Base-by-base conservation (phyloP, 2,113 vertebrate genomes). In the Oreochromis niloticus region DNA sequence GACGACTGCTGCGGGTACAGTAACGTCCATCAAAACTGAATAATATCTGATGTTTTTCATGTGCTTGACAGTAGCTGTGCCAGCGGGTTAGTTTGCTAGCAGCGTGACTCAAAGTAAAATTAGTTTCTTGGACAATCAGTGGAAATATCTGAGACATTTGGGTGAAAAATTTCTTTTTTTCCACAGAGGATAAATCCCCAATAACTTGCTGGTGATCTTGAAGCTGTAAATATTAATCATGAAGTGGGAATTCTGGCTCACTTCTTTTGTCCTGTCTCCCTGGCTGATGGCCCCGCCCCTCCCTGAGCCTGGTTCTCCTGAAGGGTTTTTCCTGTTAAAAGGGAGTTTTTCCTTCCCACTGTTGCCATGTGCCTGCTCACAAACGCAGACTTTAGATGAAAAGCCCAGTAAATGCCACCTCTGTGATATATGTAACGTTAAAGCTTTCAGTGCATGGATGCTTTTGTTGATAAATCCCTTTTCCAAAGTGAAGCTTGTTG, bases 71-170 rank as follows among this genome's bases (percentile, higher is more conserved):
- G 36, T 43, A 73, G 8, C 22, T 46, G 68, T 10, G 14, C 0
- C 68, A 27, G 39, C 30, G 22, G 41, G 68, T 46, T 73, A 10
- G 9, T 48, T 24, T 73, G 41, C 22, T 46, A 48, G 41, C 14
- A 30, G 68, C 41, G 0, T 3, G 43, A 11, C 30, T 52, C 9
- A 36, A 54, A 54, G 19, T 14, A n/a, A 39, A 11, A 1, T 16
- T 16, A 6, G 1, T 81, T 36, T 56, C 7, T 41, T 24, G 34
- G 4, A 27, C 5, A 57, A 57, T 57, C 36, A 9, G n/a, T 3
- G 55, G n/a, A 22, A 30, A 81, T 24, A 4, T 57, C 54, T 30
- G 36, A 43, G 24, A 39, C 6, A 43, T 17, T 39, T 73, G 16
- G 14, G 24, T 48, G 68, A 22, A 73, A 48, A 6, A 17, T 55